Percentiles rank a stretch among this genome's conserved stretches.
These are phyloP conservation scores for Sthenelais limicola DNA, from an alignment of 2,888 invertebrate species.

Conservation along the genomic window DNA sequence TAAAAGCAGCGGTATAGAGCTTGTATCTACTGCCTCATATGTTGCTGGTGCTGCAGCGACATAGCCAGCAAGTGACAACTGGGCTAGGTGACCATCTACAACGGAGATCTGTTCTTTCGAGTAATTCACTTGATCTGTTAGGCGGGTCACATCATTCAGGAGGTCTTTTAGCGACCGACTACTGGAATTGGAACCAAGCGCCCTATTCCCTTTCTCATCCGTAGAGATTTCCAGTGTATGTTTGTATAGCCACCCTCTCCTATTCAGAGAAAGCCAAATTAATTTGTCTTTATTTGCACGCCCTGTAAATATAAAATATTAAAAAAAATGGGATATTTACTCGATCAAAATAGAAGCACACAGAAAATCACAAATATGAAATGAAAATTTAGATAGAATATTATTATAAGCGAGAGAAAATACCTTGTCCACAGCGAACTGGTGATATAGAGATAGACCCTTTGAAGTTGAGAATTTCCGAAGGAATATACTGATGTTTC, in stretches of 20 bases:
- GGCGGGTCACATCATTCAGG: background rate
- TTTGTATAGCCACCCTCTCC: background rate
- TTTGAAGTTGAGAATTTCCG: background rate
- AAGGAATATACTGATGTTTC: background rate
- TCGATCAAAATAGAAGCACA: no score
- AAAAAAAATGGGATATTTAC: no score
- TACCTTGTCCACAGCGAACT: no score
- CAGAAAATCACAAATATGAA: no score
- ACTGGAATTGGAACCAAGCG: background rate
- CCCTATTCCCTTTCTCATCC: background rate
- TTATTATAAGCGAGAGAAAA: no score
- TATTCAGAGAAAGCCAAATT: background rate
- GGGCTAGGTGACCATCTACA: background rate
- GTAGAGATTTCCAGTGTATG: background rate
- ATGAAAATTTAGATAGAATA: no score
- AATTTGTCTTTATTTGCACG: background rate
- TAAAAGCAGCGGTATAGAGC: background rate
- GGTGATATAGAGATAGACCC: no score
- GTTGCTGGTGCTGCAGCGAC: background rate
- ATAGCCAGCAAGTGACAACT: background rate
- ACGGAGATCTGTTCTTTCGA: background rate
- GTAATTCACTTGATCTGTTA: background rate
- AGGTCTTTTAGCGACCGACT: constrained; percentile 6
- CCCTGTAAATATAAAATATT: background rate
- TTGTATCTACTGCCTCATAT: background rate